Evolutionary conservation across 2,888 invertebrate species (phyloP).

Genomic region (Neoascia interrupta): DNA sequence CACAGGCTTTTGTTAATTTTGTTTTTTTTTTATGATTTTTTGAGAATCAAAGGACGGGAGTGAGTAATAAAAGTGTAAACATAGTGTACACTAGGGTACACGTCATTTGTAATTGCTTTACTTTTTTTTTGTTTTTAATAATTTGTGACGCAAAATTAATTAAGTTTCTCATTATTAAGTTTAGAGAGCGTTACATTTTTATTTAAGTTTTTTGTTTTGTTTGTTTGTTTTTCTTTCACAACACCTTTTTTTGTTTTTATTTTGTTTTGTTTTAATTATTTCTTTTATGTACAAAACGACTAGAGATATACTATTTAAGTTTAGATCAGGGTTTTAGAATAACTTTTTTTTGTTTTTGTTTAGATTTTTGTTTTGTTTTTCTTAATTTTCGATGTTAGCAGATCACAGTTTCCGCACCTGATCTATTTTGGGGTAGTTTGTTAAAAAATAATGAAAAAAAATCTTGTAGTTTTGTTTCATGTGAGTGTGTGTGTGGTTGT

Average conservation of each 20-base stretch:
- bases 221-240: conserved; percentile 47
- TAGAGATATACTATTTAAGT: conserved; percentile 69
- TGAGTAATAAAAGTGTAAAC: conserved; percentile 63
- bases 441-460: conserved; percentile 54
- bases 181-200: conserved; percentile 53
- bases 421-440: conserved; percentile 59
- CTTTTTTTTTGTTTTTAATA: conserved; percentile 1
- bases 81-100: conserved; percentile 64
- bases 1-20: conserved; percentile 43
- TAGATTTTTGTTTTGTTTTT: conserved; percentile 41
- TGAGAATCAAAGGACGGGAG: conserved; percentile 66
- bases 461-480: conserved; percentile 45
- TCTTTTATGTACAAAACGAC: conserved; percentile 69
- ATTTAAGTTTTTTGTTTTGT: too few species aligned
- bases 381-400: conserved; percentile 68
- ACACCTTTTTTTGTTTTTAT: conserved; percentile 43
- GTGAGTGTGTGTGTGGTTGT: conserved; percentile 23
- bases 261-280: conserved; percentile 17
- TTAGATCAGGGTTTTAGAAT: conserved; percentile 68
- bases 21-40: conserved; percentile 36
- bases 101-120: conserved; percentile 21
- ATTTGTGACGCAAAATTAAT: conserved; percentile 47
- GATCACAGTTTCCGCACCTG: conserved; percentile 70
- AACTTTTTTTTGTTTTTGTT: conserved; percentile 29
- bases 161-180: conserved; percentile 7